Conservation (phyloP, 2,113 vertebrate genomes). For the Cryptomyrus ogoouensis region DNA sequence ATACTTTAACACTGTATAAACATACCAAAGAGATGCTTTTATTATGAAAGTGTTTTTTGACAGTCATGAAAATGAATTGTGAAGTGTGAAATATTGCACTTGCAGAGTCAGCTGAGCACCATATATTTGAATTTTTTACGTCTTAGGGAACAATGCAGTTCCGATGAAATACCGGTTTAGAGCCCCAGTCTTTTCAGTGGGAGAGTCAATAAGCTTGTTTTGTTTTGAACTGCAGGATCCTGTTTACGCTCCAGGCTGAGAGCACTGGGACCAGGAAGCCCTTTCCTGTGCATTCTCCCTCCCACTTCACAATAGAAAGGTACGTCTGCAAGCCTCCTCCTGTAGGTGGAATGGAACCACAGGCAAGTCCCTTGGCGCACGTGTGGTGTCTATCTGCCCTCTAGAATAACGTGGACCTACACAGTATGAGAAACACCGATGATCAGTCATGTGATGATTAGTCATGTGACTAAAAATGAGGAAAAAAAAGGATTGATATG, state of each 20-base stretch:
- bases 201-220: not conserved
- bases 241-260: constrained; percentile 14
- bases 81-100: not conserved
- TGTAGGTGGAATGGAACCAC: not conserved
- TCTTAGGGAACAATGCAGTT: not conserved
- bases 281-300: not conserved
- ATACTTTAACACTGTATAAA: not conserved
- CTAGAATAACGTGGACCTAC: not conserved
- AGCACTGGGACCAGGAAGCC: constrained; percentile 20
- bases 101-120: not conserved
- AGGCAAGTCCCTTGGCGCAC: not conserved
- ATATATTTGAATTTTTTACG: not conserved
- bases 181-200: not conserved
- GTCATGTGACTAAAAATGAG: not conserved
- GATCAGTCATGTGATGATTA: not conserved
- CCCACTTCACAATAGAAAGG: constrained; percentile 28
- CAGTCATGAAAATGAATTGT: not conserved
- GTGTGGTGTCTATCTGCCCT: not conserved
- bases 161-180: not conserved
- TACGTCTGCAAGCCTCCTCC: constrained; percentile 18
- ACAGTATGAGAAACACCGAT: not conserved
- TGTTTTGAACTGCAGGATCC: constrained; percentile 27
- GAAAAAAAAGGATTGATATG: not conserved
- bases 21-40: not conserved
- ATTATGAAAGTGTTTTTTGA: not conserved